phyloP scores from a whole-genome alignment of 2,888 invertebrate species.

The Blera fallax region DNA sequence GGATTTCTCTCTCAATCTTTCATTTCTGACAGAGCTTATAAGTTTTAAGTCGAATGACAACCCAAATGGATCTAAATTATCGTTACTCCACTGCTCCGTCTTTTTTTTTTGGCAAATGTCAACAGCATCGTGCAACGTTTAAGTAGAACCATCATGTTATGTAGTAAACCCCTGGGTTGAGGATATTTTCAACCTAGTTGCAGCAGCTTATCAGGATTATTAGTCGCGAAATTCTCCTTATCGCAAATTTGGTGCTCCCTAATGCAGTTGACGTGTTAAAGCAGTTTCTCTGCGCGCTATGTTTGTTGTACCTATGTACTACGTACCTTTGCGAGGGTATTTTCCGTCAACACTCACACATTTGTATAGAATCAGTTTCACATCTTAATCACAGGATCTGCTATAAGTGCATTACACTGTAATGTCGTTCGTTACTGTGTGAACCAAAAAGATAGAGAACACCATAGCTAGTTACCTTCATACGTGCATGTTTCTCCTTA shows the following conservation, averaged over 20 bases:
- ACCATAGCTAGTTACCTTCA: too few relatives aligned
- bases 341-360: background rate
- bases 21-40: too few relatives aligned
- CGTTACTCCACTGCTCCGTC: too few relatives aligned
- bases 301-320: background rate
- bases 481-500: background rate
- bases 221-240: constrained; percentile 13
- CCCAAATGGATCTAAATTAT: too few relatives aligned
- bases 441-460: background rate
- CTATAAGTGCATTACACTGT: constrained; percentile 53
- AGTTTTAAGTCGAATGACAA: too few relatives aligned
- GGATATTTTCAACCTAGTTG: constrained; percentile 6
- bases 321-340: background rate
- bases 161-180: background rate
- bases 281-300: background rate
- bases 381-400: constrained; percentile 44
- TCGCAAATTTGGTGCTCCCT: constrained; percentile 9
- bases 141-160: background rate
- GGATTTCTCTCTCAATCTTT: too few relatives aligned
- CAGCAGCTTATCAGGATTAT: constrained; percentile 32
- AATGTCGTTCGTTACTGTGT: constrained; percentile 7
- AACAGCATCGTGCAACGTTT: background rate
- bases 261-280: constrained; percentile 49
- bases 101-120: background rate
- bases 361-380: constrained; percentile 17